Percentiles rank a stretch among this genome's conserved stretches.
Evolutionary conservation across 2,113 vertebrate species (phyloP).

Genomic region (Setophaga coronata): DNA sequence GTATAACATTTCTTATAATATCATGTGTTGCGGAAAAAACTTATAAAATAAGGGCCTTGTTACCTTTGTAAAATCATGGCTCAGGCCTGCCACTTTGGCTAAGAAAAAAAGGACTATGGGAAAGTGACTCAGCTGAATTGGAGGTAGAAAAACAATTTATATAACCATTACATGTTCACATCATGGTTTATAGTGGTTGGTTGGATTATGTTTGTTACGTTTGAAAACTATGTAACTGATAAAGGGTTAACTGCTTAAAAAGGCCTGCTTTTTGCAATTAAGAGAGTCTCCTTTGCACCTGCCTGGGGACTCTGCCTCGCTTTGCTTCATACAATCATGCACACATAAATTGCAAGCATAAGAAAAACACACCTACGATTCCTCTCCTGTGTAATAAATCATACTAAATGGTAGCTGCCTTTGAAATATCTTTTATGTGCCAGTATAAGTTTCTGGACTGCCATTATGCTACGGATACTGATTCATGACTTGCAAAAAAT

Average conservation of each 20-base stretch:
- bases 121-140: neutral
- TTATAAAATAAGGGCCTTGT: neutral
- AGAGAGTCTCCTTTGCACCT: neutral
- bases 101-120: neutral
- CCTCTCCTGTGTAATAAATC: neutral
- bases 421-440: neutral
- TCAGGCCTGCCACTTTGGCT: neutral
- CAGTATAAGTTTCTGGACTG: neutral
- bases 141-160: neutral
- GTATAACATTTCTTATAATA: neutral
- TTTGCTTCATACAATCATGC: neutral
- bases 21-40: neutral
- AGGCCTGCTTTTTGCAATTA: neutral
- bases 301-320: rapidly evolving
- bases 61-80: neutral
- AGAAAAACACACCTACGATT: neutral
- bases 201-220: neutral
- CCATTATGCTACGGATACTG: neutral
- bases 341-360: neutral
- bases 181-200: neutral
- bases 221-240: neutral
- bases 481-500: neutral
- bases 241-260: neutral
- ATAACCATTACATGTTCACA: neutral
- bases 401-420: neutral